Base-by-base conservation (phyloP, 2,888 invertebrate species). In the Drosophila flavopinicola region DNA sequence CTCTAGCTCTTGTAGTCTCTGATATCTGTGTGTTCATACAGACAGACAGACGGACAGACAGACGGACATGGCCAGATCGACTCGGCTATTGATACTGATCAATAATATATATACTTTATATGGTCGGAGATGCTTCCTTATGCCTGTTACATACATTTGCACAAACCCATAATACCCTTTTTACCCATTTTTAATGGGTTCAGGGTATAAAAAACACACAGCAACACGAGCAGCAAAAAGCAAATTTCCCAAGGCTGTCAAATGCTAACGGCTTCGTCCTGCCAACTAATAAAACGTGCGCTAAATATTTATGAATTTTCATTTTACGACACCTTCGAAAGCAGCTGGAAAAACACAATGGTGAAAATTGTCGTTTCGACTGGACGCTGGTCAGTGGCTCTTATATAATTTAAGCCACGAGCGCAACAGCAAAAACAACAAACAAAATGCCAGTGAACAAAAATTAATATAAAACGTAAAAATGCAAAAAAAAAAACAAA, bases 261-360 rank as follows among this genome's bases (percentile, higher is more conserved):
- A 60, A 39, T 52, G 65, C 65, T 54, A 61, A 49, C 38, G 69
- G 65, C 63, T 42, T 48, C 48, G 47, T 44, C 39, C 65, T 52
- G 68, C 37, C 63, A 71, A 61, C 74, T 83, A 78, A 80, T 79
- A 79, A 80, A 80, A 80, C 80, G 83, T 79, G 80, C 68, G 70
- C 79, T 78, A 83, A 79, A 80, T 80, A 80, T 80, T 80, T 83
- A 80, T 80, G 80, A 78, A 80, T 74, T 74, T 83, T 78, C 76
- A 76, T 75, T 80, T 80, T 76, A 80, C 71, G 80, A 83, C 80
- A 80, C 83, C 80, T 78, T 73, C 38, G 83, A 56, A 66, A 63
- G 75, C 73, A 73, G 61, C 63, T 56, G 71, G 6, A 53, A 66
- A 52, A 53, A 33, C 23, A 54, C 65, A 68, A 69, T 61, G 54